Evolutionary conservation across 2,888 invertebrate genomes (phyloP).

Genomic region (Chrysotoxum bicinctum): DNA sequence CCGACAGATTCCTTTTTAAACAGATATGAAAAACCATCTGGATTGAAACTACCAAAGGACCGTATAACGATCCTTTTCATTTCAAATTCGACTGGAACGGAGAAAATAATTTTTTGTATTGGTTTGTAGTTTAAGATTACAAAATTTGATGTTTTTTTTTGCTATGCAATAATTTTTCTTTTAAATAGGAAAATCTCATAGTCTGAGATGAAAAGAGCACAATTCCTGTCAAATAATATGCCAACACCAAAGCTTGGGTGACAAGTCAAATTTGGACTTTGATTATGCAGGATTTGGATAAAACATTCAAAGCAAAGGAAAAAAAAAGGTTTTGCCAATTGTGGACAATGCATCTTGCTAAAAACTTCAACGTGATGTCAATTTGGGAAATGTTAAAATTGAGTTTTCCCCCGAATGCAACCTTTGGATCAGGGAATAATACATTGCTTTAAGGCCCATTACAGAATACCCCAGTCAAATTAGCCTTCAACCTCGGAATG

Average conservation of each 20-base stretch:
- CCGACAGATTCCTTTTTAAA: slow-evolving; percentile 33
- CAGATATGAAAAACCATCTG: slow-evolving; percentile 20
- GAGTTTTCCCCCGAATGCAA: slow-evolving; percentile 51
- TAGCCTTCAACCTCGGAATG: too few relatives aligned
- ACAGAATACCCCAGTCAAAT: too few relatives aligned
- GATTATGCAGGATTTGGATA: slow-evolving; percentile 50
- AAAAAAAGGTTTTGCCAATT: slow-evolving; percentile 59
- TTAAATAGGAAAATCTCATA: slow-evolving; percentile 39
- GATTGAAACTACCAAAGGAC: too few relatives aligned
- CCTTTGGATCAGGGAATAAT: too few relatives aligned
- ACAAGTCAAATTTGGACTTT: slow-evolving; percentile 54
- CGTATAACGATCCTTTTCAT: slow-evolving; percentile 66
- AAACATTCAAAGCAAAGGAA: slow-evolving; percentile 42
- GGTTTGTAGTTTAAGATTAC: slow-evolving; percentile 21
- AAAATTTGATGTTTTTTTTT: not conserved
- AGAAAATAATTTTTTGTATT: slow-evolving; percentile 64
- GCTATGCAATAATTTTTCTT: not conserved
- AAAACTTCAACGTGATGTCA: slow-evolving; percentile 28
- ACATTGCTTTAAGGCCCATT: not conserved
- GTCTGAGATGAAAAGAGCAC: slow-evolving; percentile 56
- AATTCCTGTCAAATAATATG: slow-evolving; percentile 54
- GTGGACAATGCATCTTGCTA: slow-evolving; percentile 61
- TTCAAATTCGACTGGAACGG: slow-evolving; percentile 64
- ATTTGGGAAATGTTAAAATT: slow-evolving; percentile 47
- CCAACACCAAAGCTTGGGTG: slow-evolving; percentile 67